Conservation (phyloP, 2,113 vertebrate species). For the Paralichthys olivaceus region DNA sequence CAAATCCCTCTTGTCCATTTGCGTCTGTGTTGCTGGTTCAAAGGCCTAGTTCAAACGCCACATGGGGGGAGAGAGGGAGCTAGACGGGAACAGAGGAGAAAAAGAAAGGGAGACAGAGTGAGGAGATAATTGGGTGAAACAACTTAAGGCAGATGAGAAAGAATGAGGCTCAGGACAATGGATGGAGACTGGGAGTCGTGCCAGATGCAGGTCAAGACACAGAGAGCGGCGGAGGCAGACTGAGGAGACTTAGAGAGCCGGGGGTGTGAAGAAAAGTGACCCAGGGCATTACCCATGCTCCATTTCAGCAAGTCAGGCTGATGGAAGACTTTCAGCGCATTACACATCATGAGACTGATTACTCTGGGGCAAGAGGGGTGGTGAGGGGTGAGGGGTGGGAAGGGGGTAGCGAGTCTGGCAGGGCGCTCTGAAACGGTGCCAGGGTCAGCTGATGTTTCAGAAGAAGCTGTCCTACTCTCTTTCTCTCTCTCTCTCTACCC, state of each 20-base stretch:
- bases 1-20: conserved; percentile 82
- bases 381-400: neutral
- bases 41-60: conserved; percentile 81
- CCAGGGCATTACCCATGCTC: conserved; percentile 77
- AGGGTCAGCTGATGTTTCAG: conserved; percentile 79
- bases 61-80: neutral
- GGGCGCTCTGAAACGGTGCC: conserved; percentile 66
- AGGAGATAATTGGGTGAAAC: conserved; percentile 17
- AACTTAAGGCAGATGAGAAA: conserved; percentile 38
- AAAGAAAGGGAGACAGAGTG: conserved; percentile 14
- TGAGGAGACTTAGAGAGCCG: conserved; percentile 48
- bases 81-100: neutral
- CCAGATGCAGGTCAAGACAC: conserved; percentile 36
- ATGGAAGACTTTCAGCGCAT: conserved; percentile 79
- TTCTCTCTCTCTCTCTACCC: neutral
- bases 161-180: conserved; percentile 29
- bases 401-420: conserved; percentile 71
- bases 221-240: conserved; percentile 30
- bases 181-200: conserved; percentile 34
- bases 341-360: conserved; percentile 83
- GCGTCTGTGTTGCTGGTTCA: conserved; percentile 79
- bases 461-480: conserved; percentile 31
- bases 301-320: conserved; percentile 76
- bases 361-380: conserved; percentile 67
- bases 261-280: conserved; percentile 75